Conservation (phyloP, 2,888 invertebrate species). For the Steinernema carpocapsae region DNA sequence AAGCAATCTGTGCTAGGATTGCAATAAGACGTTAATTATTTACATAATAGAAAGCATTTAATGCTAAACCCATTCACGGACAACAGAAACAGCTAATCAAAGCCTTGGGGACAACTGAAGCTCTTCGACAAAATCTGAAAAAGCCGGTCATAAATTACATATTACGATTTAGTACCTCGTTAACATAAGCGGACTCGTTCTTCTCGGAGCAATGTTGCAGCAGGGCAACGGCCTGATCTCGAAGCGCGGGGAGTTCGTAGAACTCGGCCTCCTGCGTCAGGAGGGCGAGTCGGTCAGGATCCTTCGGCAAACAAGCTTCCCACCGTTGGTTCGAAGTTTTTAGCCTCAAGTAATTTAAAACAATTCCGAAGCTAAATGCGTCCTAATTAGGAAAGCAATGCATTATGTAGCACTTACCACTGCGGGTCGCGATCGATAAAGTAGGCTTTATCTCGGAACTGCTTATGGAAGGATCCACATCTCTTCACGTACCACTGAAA, state of each 20-base stretch:
- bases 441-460: slow-evolving; percentile 48
- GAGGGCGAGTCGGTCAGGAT: slow-evolving; percentile 62
- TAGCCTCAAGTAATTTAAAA: slow-evolving; percentile 66
- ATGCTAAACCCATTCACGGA: no score
- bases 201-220: slow-evolving; percentile 63
- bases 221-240: slow-evolving; percentile 65
- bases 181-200: slow-evolving; percentile 52
- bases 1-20: no score
- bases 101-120: slow-evolving; percentile 61
- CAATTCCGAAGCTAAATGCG: slow-evolving; percentile 57
- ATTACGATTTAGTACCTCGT: slow-evolving; percentile 43
- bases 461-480: slow-evolving; percentile 51
- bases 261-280: slow-evolving; percentile 64
- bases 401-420: slow-evolving; percentile 47
- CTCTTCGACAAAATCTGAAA: slow-evolving; percentile 60
- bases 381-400: slow-evolving; percentile 10
- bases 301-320: slow-evolving; percentile 67
- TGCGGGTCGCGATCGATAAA: slow-evolving; percentile 67
- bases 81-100: slow-evolving; percentile 40
- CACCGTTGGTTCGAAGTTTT: slow-evolving; percentile 59
- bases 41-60: no score
- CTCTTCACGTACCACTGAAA: slow-evolving; percentile 64
- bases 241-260: slow-evolving; percentile 58
- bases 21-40: no score
- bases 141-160: background rate